A percentile compares a stretch with the other conserved stretches of the same genome.
Evolutionary conservation across 2,113 vertebrate species (phyloP).

Genomic region (Paedocypris sp.): DNA sequence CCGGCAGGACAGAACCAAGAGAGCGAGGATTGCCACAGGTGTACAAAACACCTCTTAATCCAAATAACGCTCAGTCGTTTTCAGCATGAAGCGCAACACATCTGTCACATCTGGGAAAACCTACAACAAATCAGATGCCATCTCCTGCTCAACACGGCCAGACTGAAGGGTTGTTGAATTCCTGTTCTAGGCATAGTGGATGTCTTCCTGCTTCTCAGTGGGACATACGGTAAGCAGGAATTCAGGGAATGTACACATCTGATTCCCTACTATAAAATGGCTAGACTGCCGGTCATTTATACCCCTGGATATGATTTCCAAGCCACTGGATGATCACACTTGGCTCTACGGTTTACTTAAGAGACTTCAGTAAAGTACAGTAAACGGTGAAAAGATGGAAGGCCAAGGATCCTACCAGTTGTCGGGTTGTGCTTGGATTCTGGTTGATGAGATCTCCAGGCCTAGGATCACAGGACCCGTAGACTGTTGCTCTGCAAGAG

Average conservation of each 20-base stretch:
- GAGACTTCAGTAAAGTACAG: neutral
- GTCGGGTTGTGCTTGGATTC: slow-evolving; percentile 34
- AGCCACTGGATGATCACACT: neutral
- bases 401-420: slow-evolving; percentile 44
- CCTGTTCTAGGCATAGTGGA: neutral
- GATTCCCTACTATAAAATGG: slow-evolving; percentile 10
- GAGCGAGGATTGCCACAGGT: neutral
- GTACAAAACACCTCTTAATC: neutral
- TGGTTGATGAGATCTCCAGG: slow-evolving; percentile 47
- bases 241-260: slow-evolving; percentile 9
- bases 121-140: neutral
- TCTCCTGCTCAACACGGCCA: neutral
- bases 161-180: neutral
- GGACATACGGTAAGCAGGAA: neutral
- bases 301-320: neutral
- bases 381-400: neutral
- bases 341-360: neutral
- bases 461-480: slow-evolving; percentile 31
- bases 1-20: neutral
- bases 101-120: neutral
- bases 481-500: slow-evolving; percentile 45
- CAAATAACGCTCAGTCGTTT: slow-evolving; percentile 5
- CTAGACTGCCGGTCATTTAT: neutral
- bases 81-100: neutral
- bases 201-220: neutral